phyloP scores from a whole-genome alignment of 2,113 vertebrate species.

The Gnathonemus echidnorhynchus region DNA sequence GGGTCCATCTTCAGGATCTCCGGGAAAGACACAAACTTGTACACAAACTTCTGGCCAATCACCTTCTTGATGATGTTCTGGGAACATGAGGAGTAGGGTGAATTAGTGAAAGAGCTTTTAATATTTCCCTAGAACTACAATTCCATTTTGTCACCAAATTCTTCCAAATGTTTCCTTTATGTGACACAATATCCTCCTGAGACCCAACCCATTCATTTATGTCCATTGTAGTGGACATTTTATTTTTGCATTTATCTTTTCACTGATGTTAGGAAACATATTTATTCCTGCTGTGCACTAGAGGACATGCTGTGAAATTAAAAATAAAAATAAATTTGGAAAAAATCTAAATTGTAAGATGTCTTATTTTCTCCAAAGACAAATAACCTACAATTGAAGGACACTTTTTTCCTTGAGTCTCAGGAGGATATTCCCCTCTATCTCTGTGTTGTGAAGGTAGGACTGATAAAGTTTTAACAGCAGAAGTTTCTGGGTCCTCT shows the following conservation, averaged over 20 bases:
- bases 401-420: no score
- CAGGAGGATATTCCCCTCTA: not conserved
- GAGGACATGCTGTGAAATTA: no score
- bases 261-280: no score
- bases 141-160: not conserved
- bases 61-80: constrained; percentile 92
- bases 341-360: no score
- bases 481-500: not conserved
- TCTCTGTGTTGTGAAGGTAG: not conserved
- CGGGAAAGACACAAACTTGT: constrained; percentile 86
- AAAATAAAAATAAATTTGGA: no score
- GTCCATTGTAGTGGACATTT: no score
- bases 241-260: no score
- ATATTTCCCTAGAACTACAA: not conserved
- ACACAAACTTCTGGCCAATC: constrained; percentile 86
- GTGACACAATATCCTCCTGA: not conserved
- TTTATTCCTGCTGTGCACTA: no score
- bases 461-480: not conserved
- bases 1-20: constrained; percentile 85
- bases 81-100: constrained; percentile 14
- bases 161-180: not conserved
- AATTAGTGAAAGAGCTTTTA: not conserved
- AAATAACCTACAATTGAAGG: no score
- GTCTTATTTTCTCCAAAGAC: no score
- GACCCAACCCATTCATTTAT: no score